Evolutionary conservation across 1,140 invertebrate genomes (phyloP).

Genomic region (Drosophila orosa): DNA sequence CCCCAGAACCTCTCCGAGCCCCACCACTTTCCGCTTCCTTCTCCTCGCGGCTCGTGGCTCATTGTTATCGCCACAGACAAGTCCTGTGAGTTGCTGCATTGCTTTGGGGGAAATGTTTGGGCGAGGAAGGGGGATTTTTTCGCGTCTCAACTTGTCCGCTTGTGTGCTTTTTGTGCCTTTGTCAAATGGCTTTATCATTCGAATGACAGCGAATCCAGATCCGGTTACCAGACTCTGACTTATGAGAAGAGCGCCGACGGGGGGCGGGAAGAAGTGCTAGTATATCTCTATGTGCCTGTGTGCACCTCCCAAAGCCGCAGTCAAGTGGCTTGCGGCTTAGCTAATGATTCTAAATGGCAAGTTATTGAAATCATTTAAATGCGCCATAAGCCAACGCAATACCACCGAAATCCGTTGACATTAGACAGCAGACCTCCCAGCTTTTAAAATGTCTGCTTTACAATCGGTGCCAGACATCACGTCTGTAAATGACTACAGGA

Average conservation of each 20-base stretch:
- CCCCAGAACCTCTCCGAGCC: neutral
- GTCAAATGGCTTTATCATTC: conserved; percentile 75
- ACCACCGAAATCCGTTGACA: conserved; percentile 50
- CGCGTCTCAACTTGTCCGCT: conserved; percentile 71
- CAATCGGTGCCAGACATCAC: conserved; percentile 34
- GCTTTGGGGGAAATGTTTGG: conserved; percentile 11
- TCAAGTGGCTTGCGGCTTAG: conserved; percentile 58
- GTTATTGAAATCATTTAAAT: conserved; percentile 76
- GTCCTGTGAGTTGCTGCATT: conserved; percentile 49
- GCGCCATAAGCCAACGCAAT: conserved; percentile 37
- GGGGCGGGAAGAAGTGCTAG: neutral
- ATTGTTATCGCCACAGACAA: conserved; percentile 63
- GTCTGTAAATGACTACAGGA: conserved; percentile 18
- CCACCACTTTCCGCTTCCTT: conserved; percentile 22
- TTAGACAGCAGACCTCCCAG: conserved; percentile 7
- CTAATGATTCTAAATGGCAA: conserved; percentile 65
- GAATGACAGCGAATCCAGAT: conserved; percentile 70
- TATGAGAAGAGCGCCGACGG: conserved; percentile 10
- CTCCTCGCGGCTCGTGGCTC: conserved; percentile 3
- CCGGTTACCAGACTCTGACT: conserved; percentile 58
- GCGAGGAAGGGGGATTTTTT: conserved; percentile 42
- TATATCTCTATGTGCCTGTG: conserved; percentile 18
- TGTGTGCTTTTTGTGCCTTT: conserved; percentile 66
- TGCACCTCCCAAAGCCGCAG: conserved; percentile 43
- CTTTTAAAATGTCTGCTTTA: conserved; percentile 14